A percentile compares a stretch with the other conserved stretches of the same genome.
phyloP scores from a whole-genome alignment of 1,140 invertebrate species.

The Anoplolepis gracilipes region DNA sequence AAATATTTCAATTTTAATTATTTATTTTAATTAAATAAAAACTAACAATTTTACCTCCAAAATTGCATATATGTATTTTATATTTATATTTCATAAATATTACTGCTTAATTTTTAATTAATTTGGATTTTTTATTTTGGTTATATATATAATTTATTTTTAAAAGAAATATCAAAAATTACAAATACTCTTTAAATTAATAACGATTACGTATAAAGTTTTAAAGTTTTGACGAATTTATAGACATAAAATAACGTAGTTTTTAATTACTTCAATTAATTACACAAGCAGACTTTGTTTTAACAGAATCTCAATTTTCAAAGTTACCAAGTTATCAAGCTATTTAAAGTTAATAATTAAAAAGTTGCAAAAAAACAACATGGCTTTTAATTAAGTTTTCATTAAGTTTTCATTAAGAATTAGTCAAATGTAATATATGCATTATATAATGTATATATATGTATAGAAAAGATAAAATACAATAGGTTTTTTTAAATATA shows the following conservation, averaged over 20 bases:
- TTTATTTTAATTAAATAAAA: too few species aligned
- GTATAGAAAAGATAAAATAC: background rate
- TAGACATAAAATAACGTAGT: background rate
- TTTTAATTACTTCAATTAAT: slow-evolving; percentile 5
- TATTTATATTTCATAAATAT: too few species aligned
- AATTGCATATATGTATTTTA: too few species aligned
- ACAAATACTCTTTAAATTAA: too few species aligned
- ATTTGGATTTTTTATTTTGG: too few species aligned
- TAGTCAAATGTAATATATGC: background rate
- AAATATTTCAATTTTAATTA: too few species aligned
- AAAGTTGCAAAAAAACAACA: background rate
- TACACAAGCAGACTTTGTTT: background rate
- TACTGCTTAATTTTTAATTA: too few species aligned
- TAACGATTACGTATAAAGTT: background rate
- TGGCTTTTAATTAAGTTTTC: background rate
- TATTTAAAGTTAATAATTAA: slow-evolving; percentile 31
- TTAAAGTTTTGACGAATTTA: background rate
- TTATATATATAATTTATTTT: too few species aligned
- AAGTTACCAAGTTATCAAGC: background rate
- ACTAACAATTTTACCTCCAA: too few species aligned
- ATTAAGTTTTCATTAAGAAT: slow-evolving; percentile 18
- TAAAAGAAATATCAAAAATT: too few species aligned
- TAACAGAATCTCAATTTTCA: slow-evolving; percentile 3
- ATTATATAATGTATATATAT: too few species aligned
- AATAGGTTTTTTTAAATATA: too few species aligned